Base-by-base conservation (phyloP, 23 tunicate species). In the Corella eumyota region DNA sequence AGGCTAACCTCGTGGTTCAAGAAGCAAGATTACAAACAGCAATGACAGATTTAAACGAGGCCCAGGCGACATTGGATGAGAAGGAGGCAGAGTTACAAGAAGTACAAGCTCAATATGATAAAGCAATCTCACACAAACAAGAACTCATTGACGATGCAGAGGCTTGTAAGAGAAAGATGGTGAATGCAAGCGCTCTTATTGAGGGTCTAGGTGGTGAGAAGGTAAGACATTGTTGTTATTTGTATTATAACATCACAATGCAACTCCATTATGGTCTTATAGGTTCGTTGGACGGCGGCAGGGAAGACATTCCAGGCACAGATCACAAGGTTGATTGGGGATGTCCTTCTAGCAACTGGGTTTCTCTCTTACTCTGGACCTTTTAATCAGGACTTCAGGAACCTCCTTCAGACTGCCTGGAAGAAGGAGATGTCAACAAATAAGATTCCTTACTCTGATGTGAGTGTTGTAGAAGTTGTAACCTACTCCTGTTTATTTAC, bases 151-250 rank as follows among this genome's bases (percentile, higher is more conserved):
- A 91, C 51, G 98, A 91, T 46, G 98, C 98, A 7, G 98, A 81
- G 31, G 92, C 98, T 38, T 91, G 98, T 53, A 72, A 91, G 71
- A 81, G 90, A 49, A 91, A 91, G 62, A 91, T 91, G 98, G 66
- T 74, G 27, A 91, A 91, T 60, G 98, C 98, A 3, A 80, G 91
- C 52, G 98, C 98, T 25, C 78, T 91, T 23, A 91, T 91, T 60
- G 98, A 91, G 50, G 98, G 98, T 26, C 65, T 91, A 1, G 92
- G 98, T 22, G 92, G 98, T 19, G 92, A 81, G 35, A 91, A 81
- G 90, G 95, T 86, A 21, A 15, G 15, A 9, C 15, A 40, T 15
- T 9, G 11, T 40, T 40, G 48, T 40, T 40, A 15, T 9, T 40
- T 40, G 11, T 11, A 9, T 40, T 40, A 40, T 40, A 9, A 40